A percentile compares a stretch with the other conserved stretches of the same genome.
Evolutionary conservation across 2,113 vertebrate species (phyloP).

Genomic region (Cynocephalus volans): DNA sequence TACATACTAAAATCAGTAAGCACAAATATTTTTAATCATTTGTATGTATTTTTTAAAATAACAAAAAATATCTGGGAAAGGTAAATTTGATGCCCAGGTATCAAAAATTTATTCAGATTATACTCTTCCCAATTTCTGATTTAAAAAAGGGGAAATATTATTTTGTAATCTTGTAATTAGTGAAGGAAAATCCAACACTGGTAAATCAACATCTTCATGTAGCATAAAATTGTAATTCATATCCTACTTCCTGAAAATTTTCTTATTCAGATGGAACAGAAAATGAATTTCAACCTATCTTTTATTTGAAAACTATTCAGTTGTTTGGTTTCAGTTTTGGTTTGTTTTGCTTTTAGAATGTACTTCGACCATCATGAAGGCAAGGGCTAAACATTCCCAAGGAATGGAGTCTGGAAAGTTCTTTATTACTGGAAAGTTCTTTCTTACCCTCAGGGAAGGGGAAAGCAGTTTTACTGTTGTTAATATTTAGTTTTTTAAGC

Average conservation of each 20-base stretch:
- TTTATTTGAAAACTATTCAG: conserved; percentile 19
- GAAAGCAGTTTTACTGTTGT: background rate
- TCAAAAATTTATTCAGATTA: background rate
- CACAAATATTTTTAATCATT: background rate
- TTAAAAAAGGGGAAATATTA: background rate
- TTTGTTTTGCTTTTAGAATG: conserved; percentile 10
- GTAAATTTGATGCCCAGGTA: background rate
- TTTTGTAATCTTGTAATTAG: background rate
- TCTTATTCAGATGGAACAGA: background rate
- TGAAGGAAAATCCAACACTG: background rate
- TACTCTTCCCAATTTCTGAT: background rate
- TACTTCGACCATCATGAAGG: background rate
- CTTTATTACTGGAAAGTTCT: background rate
- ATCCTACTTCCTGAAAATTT: background rate
- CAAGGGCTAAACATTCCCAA: background rate
- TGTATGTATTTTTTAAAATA: background rate
- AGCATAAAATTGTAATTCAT: background rate
- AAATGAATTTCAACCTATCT: background rate
- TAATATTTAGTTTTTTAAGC: background rate
- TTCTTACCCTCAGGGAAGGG: background rate
- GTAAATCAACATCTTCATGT: background rate
- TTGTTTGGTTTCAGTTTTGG: background rate
- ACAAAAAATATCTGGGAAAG: background rate
- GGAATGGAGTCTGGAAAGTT: background rate
- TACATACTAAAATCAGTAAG: background rate